Evolutionary conservation across 1,140 invertebrate genomes (phyloP), one percentile per base, ranked within the genome.

Genomic region (Scaptomyza graminum): DNA sequence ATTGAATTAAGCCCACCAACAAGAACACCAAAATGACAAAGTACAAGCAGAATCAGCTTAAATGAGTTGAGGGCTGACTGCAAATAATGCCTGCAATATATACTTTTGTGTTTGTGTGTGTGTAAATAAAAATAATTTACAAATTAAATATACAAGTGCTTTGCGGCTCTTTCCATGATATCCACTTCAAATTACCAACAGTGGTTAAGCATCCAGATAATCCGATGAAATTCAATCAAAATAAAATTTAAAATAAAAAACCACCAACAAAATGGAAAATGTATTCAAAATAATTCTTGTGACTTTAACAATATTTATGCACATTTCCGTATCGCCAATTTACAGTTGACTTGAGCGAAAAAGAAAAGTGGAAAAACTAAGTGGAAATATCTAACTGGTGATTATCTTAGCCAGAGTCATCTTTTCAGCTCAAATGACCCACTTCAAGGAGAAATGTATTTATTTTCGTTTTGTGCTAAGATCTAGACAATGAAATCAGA

Each of bases 401-500:
- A 15, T 2, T 56, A 64, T 31, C 55, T 34, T 46, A 15, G n/a
- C 15, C 6, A n/a, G 22, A 18, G 22, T 4, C 54, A 28, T 41
- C 65, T 62, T 9, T 16, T 8, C 39, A 46, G 25, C 34, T 44
- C 18, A 68, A 39, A 18, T 51, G 64, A 83, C 80, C 81, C 80
- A 74, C 63, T 80, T 83, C 81, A 83, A 75, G 73, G 43, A 49
- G 18, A 22, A 22, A 22, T 22, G 18, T 22, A 3, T 22, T 22
- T 1, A 2, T 22, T 22, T 22, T 22, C 18, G 2, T 22, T 22
- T 22, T 22, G 18, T 22, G 18, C 4, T 22, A 22, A 0, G 11
- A 57, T 65, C 54, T 57, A 12, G 43, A 70, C 52, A 56, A 37
- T 31, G 15, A 70, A 51, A 81, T 76, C 74, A 70, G 80, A 65